phyloP scores from a whole-genome alignment of 2,888 invertebrate species.

The Aphodius sticticus region DNA sequence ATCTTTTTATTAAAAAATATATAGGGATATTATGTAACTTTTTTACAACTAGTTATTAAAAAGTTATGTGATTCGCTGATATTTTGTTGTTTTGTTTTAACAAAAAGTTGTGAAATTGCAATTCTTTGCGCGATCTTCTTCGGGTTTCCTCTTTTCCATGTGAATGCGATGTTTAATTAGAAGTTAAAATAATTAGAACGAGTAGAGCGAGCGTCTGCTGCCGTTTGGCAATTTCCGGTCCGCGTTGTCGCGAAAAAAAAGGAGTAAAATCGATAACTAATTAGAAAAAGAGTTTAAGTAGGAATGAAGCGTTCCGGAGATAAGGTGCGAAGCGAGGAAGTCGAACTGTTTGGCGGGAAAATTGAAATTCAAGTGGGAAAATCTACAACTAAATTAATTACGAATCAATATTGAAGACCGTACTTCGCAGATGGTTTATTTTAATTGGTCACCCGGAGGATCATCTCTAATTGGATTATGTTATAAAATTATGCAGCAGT shows the following conservation, averaged over 20 bases:
- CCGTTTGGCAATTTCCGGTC: background rate
- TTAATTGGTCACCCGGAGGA: background rate
- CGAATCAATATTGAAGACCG: background rate
- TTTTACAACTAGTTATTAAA: no score
- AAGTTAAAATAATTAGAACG: background rate
- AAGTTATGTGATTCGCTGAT: no score
- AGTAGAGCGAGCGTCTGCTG: background rate
- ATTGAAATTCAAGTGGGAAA: background rate
- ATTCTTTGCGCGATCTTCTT: background rate
- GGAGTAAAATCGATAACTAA: background rate
- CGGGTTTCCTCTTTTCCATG: background rate
- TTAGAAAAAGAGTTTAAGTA: background rate
- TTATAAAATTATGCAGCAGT: background rate
- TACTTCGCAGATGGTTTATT: background rate
- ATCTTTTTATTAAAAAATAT: no score
- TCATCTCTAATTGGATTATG: background rate
- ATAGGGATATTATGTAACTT: no score
- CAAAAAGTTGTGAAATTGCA: no score
- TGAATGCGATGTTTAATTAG: background rate
- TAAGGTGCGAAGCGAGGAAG: background rate
- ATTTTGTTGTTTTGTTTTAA: no score
- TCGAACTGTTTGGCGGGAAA: background rate
- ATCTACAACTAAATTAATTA: background rate
- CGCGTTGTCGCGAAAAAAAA: background rate
- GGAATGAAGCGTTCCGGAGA: background rate